Evolutionary conservation across 2,797 vertebrate genomes (phyloP), one percentile per base, ranked within the genome.

Genomic region (Phaenicophaeus curvirostris): DNA sequence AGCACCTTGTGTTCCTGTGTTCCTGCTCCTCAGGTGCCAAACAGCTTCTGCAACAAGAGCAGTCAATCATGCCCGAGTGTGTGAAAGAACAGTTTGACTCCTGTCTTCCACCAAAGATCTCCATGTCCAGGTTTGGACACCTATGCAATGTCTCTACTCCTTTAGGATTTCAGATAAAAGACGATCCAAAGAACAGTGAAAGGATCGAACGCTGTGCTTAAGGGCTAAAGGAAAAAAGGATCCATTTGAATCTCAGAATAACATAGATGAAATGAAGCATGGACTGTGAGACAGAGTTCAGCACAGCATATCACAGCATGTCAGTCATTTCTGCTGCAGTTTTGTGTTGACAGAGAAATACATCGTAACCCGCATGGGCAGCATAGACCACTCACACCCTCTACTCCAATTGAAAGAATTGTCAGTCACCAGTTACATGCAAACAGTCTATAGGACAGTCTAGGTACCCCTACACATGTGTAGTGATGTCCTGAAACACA

Each of bases 21-120:
- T 98, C 98, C 72, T 96, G 95, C 91, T 99, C 98, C 94, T 98
- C 98, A 78, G 98, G 98, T 55, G 96, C 90, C 78, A 97, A 98
- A 94, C 98, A 98, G 89, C 94, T 98, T 97, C 98, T 98, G 86
- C 50, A 93, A 48, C 20, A 78, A 5, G 35, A 67, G 41, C 59
- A 46, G 67, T 46, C 39, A 55, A 44, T 12, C 58, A 23, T 39
- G 14, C 7, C 20, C 14, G 25, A 77, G 39, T 9, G 35, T 46
- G 53, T 57, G 44, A 69, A 55, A 61, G 57, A 77, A 57, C 58
- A 35, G 42, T 54, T n/a, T 65, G 75, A 65, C 15, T 66, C n/a
- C 59, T 13, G 17, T 59, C 59, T 51, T 37, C 18, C 75, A 58
- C 19, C 18, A 65, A 51, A 72, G 72, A 28, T 66, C n/a, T 58